These are phyloP conservation scores for Hydrozoanthus tunicans DNA, from an alignment of 64 coral and sea anemone species.

Conservation along the genomic window DNA sequence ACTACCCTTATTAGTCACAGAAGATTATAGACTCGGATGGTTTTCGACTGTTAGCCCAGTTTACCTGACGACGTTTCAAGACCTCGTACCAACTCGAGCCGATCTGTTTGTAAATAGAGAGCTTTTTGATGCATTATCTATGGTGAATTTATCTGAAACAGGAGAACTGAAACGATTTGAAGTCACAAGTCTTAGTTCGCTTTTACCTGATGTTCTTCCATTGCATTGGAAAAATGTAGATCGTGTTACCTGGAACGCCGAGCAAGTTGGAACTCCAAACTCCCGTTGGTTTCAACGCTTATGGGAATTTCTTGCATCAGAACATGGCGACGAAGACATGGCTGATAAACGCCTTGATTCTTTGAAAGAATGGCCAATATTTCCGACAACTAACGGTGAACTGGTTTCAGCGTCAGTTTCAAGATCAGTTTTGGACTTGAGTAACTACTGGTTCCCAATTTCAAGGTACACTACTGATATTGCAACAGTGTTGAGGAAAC, in stretches of 20 bases:
- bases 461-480: background rate
- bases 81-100: constrained; percentile 59
- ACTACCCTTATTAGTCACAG: constrained; percentile 75
- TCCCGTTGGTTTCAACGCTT: constrained; percentile 1
- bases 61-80: constrained; percentile 70
- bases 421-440: constrained; percentile 74
- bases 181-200: background rate
- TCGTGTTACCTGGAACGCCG: constrained; percentile 21
- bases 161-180: background rate
- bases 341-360: constrained; percentile 35
- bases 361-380: constrained; percentile 83
- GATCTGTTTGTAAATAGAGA: constrained; percentile 74
- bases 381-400: constrained; percentile 53
- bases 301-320: constrained; percentile 55
- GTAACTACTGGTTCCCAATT: constrained; percentile 28
- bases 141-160: background rate
- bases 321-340: constrained; percentile 12
- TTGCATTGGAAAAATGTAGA: constrained; percentile 1
- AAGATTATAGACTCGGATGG: constrained; percentile 58
- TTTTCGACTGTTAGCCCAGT: constrained; percentile 69
- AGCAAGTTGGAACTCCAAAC: background rate
- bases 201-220: constrained; percentile 26
- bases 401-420: constrained; percentile 60
- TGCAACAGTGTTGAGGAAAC: constrained; percentile 57
- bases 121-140: constrained; percentile 28